Base-by-base conservation (phyloP, 1,140 invertebrate genomes). In the Drosophila pectinifera region DNA sequence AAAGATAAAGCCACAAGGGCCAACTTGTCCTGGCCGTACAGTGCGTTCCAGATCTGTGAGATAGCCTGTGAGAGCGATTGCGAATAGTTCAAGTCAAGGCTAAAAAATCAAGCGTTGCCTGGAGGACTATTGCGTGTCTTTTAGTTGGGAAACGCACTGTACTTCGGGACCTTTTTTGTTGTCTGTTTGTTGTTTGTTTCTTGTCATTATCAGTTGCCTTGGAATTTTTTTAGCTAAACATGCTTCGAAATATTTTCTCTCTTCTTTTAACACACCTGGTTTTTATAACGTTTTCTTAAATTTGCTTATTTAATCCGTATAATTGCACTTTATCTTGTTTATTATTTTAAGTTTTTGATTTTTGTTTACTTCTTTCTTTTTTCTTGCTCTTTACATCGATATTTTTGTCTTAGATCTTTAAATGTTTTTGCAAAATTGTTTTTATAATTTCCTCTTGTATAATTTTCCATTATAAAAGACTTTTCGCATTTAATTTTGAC, bases 291-390 rank as follows among this genome's bases (percentile, higher is more conserved):
- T 74, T 57, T 70, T 79, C 89, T 78, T 78, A 78, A 72, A 78
- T 86, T 85, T 81, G 73, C 80, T 89, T 85, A 81, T 80, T 73
- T 90, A 90, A 86, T 83, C 83, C 84, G 83, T 83, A 86, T 86
- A 86, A 86, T 86, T 86, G 83, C 83, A 86, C 83, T 86, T 86
- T 86, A 88, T 81, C 65, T 80, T 73, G 36, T 79, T 83, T 78
- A 76, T 73, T 65, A 59, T 85, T 68, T 65, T 72, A 78, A 62
- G 53, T 76, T 83, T 76, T 83, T 76, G 64, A 80, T 85, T 69
- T 85, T 54, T 58, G 46, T 81, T 81, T 81, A 78, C 79, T 5
- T 51, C 20, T 49, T 31, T 38, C 5, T n/a, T 49, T 51, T 65
- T 73, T 63, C n/a, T n/a, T n/a, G n/a, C n/a, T n/a, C n/a, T 75